These are phyloP conservation scores for Maniola hyperantus DNA, from an alignment of 2,888 invertebrate genomes.

Conservation along the genomic window DNA sequence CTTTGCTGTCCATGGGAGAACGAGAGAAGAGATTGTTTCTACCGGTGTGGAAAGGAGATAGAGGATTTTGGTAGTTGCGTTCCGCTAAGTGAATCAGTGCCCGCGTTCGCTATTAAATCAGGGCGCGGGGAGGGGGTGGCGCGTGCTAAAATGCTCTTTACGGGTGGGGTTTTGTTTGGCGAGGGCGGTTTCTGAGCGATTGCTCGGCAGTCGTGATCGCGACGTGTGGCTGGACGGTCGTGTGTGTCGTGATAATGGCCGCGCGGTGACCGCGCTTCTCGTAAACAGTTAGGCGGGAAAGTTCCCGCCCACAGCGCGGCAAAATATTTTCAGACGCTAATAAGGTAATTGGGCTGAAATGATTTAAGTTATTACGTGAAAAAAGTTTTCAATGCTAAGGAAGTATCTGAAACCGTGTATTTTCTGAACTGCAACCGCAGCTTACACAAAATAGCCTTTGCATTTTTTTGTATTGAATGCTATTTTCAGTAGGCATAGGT, in stretches of 20 bases:
- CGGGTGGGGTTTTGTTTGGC: slow-evolving; percentile 81
- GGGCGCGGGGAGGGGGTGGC: slow-evolving; percentile 73
- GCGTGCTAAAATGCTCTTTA: slow-evolving; percentile 80
- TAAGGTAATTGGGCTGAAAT: slow-evolving; percentile 63
- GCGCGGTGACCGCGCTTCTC: slow-evolving; percentile 76
- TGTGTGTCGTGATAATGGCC: slow-evolving; percentile 61
- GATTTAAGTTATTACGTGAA: not conserved
- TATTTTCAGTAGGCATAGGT: too few relatives aligned
- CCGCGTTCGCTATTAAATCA: slow-evolving; percentile 82
- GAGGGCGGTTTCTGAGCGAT: slow-evolving; percentile 78
- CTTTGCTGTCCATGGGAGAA: slow-evolving; percentile 47
- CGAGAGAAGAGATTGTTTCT: slow-evolving; percentile 48
- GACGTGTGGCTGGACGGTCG: slow-evolving; percentile 46
- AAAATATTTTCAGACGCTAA: slow-evolving; percentile 83
- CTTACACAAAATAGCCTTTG: too few relatives aligned
- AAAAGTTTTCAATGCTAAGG: not conserved
- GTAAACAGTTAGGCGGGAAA: slow-evolving; percentile 74
- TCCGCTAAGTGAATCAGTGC: slow-evolving; percentile 82
- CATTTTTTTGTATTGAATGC: too few relatives aligned
- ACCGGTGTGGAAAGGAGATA: slow-evolving; percentile 62
- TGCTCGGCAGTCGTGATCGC: slow-evolving; percentile 55
- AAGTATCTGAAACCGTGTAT: not conserved
- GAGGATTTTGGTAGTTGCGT: slow-evolving; percentile 74
- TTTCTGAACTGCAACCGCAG: too few relatives aligned
- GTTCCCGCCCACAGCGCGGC: slow-evolving; percentile 75